Percentiles rank a stretch among this genome's conserved stretches.
Evolutionary conservation across 1,140 invertebrate species (phyloP).

Genomic region (Caenorhabditis latens): DNA sequence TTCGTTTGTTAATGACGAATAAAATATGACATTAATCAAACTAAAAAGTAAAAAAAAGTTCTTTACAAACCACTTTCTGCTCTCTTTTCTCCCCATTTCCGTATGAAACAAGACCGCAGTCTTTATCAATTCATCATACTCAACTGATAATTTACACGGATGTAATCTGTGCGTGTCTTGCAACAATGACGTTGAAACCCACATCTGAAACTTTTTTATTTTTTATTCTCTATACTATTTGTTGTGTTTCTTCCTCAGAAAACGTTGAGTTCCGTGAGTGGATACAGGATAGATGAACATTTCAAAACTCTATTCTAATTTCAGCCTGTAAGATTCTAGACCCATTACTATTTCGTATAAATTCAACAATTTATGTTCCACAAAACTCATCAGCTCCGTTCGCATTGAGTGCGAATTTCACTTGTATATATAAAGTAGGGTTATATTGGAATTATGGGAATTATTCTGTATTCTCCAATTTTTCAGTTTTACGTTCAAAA

Average conservation of each 20-base stretch:
- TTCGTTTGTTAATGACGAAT: not conserved
- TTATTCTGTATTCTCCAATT: not conserved
- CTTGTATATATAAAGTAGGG: not conserved
- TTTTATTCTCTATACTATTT: not conserved
- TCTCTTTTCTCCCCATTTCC: not conserved
- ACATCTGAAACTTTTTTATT: not conserved
- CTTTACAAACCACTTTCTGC: not conserved
- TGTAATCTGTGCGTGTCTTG: conserved; percentile 25
- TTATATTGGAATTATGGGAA: not conserved
- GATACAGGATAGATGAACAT: not conserved
- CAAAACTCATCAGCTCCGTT: conserved; percentile 10
- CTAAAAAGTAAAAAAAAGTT: not conserved
- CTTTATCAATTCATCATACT: not conserved
- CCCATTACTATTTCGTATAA: too few species aligned
- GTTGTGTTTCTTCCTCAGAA: not conserved
- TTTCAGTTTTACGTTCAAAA: conserved; percentile 14
- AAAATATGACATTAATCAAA: not conserved
- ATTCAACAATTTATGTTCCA: not conserved
- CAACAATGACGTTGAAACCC: conserved; percentile 8
- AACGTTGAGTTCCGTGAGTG: not conserved
- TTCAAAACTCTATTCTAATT: not conserved
- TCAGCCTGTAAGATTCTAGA: not conserved
- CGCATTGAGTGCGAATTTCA: not conserved
- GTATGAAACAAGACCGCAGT: not conserved
- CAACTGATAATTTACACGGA: conserved; percentile 51